Conservation (phyloP, 1,140 invertebrate genomes). For the Medauroidea extradentata region DNA sequence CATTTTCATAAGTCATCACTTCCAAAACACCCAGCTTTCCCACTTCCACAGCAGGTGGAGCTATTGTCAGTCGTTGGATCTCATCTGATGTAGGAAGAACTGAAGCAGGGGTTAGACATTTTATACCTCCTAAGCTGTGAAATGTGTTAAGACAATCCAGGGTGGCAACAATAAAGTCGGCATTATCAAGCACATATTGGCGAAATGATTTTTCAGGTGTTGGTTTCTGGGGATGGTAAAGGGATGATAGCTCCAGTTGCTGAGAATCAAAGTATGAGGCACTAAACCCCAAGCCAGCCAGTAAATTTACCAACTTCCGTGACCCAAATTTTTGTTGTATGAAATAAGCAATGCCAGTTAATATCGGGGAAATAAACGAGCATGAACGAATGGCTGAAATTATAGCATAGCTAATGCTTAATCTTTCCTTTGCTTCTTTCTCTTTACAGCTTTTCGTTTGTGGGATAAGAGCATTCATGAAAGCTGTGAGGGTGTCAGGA, state of each 20-base stretch:
- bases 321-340: conserved; percentile 27
- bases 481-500: background rate
- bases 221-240: background rate
- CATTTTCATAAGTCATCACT: background rate
- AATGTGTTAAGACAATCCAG: conserved; percentile 30
- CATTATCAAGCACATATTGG: conserved; percentile 33
- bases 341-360: conserved; percentile 18
- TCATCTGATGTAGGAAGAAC: background rate
- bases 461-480: background rate
- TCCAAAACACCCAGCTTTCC: background rate
- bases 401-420: conserved; percentile 35
- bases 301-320: conserved; percentile 11
- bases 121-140: conserved; percentile 31
- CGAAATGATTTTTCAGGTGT: background rate
- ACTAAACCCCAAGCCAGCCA: conserved; percentile 22
- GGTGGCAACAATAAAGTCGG: conserved; percentile 29
- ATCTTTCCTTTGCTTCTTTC: background rate
- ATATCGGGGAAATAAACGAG: conserved; percentile 33
- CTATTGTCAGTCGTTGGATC: background rate
- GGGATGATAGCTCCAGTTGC: conserved; percentile 18
- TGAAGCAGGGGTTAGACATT: conserved; percentile 19
- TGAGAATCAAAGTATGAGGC: conserved; percentile 10
- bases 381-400: conserved; percentile 34
- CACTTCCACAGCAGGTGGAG: background rate
- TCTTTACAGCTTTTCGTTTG: background rate